These are phyloP conservation scores for Rhombomys opimus DNA, from an alignment of 2,113 vertebrate genomes.

Conservation along the genomic window DNA sequence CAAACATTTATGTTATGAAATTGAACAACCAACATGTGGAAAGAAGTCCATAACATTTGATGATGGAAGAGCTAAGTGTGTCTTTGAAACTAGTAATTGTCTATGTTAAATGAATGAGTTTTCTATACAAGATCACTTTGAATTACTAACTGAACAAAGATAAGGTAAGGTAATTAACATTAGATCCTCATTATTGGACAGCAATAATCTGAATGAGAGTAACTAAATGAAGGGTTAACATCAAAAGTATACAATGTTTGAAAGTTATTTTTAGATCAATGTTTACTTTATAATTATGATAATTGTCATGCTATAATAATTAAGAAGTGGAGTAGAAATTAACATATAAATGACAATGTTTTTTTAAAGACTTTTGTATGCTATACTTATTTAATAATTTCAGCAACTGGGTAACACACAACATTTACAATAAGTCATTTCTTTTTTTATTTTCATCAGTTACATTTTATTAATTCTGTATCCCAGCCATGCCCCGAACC, in stretches of 20 bases:
- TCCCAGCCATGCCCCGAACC: too few species aligned
- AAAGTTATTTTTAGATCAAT: neutral
- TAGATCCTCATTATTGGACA: neutral
- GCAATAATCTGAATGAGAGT: neutral
- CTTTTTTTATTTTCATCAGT: too few species aligned
- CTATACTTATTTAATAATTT: neutral
- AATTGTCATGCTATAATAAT: neutral
- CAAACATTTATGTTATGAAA: slow-evolving; percentile 31
- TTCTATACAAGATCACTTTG: neutral
- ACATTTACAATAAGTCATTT: neutral
- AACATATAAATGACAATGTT: neutral
- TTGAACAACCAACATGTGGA: neutral
- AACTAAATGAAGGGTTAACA: neutral
- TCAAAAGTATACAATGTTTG: neutral
- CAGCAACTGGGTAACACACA: neutral
- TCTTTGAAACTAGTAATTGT: slow-evolving; percentile 14
- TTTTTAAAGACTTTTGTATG: neutral
- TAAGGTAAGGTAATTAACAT: neutral
- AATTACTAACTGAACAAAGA: slow-evolving; percentile 47
- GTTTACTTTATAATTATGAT: neutral
- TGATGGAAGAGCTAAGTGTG: neutral
- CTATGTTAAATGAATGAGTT: neutral
- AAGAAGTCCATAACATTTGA: neutral
- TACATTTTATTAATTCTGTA: too few species aligned
- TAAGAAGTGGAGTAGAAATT: neutral